Conservation (phyloP, 2,113 vertebrate genomes). For the Promerops cafer region DNA sequence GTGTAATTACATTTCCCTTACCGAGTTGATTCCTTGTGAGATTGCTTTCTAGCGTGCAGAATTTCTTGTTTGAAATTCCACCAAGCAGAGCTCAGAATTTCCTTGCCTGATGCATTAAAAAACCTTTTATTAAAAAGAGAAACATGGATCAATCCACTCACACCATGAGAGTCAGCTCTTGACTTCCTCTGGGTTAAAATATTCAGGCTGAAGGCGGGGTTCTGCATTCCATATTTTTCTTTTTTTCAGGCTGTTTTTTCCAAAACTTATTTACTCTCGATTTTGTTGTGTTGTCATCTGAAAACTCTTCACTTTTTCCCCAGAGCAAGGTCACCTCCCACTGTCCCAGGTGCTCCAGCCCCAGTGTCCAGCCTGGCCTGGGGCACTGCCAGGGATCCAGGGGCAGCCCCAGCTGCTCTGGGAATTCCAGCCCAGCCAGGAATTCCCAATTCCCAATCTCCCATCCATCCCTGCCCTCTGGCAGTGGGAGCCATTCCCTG, state of each 20-base stretch:
- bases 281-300: background rate
- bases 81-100: background rate
- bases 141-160: background rate
- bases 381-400: background rate
- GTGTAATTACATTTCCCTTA: background rate
- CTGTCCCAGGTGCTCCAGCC: background rate
- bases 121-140: background rate
- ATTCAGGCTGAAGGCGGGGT: background rate
- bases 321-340: background rate
- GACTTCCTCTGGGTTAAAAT: background rate
- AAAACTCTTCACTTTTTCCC: background rate
- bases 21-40: background rate
- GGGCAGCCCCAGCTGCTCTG: background rate
- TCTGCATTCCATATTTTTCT: background rate
- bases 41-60: background rate
- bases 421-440: background rate
- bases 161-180: accelerated
- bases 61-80: background rate
- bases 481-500: background rate
- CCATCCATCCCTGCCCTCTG: background rate
- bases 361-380: background rate
- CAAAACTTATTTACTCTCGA: background rate
- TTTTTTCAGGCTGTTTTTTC: background rate
- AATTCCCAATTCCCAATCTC: background rate
- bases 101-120: background rate